Conservation (phyloP, 2,113 vertebrate species). For the Pedionomus torquatus region DNA sequence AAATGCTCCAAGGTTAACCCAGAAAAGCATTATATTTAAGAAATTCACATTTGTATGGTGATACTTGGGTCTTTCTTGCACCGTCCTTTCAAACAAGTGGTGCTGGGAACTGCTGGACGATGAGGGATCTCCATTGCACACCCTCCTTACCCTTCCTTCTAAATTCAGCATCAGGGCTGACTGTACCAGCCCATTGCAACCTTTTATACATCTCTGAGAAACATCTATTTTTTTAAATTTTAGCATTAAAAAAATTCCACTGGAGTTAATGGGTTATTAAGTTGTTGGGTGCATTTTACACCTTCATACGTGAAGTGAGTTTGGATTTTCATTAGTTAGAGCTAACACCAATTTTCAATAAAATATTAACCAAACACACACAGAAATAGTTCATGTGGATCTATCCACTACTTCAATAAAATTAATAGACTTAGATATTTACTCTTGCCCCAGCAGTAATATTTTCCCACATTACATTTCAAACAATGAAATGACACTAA, state of each 20-base stretch:
- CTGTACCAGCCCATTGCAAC: not conserved
- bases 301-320: constrained; percentile 59
- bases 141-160: not conserved
- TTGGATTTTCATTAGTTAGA: constrained; percentile 76
- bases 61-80: not conserved
- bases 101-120: not conserved
- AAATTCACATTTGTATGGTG: not conserved
- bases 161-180: not conserved
- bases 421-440: constrained; percentile 82
- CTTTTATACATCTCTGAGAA: not conserved
- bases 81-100: not conserved
- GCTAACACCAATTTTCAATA: constrained; percentile 79
- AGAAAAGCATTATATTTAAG: not conserved
- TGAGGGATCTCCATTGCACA: not conserved
- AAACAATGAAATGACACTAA: constrained; percentile 84
- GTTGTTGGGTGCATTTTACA: constrained; percentile 73
- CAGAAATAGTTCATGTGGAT: constrained; percentile 76
- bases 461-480: constrained; percentile 78
- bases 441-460: constrained; percentile 70
- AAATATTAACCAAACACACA: constrained; percentile 83
- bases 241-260: not conserved
- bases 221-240: not conserved
- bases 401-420: constrained; percentile 78
- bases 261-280: constrained; percentile 72
- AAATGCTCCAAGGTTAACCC: not conserved